These are phyloP conservation scores for Passer montanus DNA, from an alignment of 2,113 vertebrate species.

Conservation along the genomic window DNA sequence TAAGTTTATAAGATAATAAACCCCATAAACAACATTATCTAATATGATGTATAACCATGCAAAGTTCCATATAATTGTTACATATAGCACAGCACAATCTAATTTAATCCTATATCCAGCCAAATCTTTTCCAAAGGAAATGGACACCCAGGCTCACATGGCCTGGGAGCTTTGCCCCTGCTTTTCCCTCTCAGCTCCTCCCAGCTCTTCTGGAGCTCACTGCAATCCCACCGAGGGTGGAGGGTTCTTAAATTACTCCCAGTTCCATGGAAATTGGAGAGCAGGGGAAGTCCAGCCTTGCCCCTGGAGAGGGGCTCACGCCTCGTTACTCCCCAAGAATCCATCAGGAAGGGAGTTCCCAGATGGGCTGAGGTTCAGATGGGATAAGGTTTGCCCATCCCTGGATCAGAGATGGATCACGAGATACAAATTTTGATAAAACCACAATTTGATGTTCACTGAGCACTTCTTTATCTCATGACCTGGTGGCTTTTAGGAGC, in stretches of 20 bases:
- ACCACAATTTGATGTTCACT: accelerated
- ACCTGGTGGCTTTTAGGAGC: background rate
- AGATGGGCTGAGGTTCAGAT: background rate
- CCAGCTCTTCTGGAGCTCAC: accelerated
- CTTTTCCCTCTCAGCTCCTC: background rate
- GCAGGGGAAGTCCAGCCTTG: background rate
- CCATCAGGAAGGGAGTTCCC: background rate
- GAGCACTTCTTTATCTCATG: background rate
- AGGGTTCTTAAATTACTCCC: background rate
- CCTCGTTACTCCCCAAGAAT: background rate
- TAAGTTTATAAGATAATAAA: background rate
- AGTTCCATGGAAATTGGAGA: background rate
- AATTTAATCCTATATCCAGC: background rate
- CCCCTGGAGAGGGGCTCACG: background rate
- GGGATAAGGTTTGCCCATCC: background rate
- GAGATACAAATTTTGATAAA: background rate
- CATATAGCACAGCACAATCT: accelerated
- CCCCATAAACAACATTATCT: background rate
- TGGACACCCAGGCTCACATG: accelerated
- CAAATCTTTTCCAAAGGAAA: background rate
- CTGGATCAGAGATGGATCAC: background rate
- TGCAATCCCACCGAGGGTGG: background rate
- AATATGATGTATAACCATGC: background rate
- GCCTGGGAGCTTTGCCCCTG: background rate
- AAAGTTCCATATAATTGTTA: background rate